Conservation (phyloP, 2,797 vertebrate species). For the Selene dorsalis region DNA sequence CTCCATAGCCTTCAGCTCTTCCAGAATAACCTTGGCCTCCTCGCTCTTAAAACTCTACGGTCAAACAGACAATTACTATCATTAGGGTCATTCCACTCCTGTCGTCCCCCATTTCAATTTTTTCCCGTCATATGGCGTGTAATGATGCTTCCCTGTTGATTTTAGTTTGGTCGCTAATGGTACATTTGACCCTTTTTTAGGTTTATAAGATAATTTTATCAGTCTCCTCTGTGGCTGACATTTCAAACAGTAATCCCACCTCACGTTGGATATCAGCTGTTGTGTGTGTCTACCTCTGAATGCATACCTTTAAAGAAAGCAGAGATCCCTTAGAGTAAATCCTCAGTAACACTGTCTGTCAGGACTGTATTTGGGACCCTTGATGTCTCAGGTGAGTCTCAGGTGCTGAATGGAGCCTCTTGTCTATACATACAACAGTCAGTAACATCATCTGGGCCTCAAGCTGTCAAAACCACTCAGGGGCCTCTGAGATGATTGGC, state of each 20-base stretch:
- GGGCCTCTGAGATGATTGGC: slow-evolving; percentile 74
- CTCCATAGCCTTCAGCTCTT: slow-evolving; percentile 75
- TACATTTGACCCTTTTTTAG: slow-evolving; percentile 28
- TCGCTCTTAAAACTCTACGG: slow-evolving; percentile 75
- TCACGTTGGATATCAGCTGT: slow-evolving; percentile 7
- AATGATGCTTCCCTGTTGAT: slow-evolving; percentile 49
- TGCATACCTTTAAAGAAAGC: slow-evolving; percentile 37
- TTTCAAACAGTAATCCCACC: slow-evolving; percentile 34
- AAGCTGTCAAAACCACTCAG: slow-evolving; percentile 64
- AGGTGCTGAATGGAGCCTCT: slow-evolving; percentile 36
- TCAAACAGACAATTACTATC: slow-evolving; percentile 73
- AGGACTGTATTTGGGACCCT: slow-evolving; percentile 33
- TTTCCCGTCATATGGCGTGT: slow-evolving; percentile 39
- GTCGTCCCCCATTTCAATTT: slow-evolving; percentile 57
- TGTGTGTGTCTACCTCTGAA: neutral
- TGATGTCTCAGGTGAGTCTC: slow-evolving; percentile 40
- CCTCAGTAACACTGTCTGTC: slow-evolving; percentile 32
- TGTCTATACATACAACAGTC: slow-evolving; percentile 44
- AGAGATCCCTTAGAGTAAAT: slow-evolving; percentile 17
- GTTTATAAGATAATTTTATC: slow-evolving; percentile 17
- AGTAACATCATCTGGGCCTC: slow-evolving; percentile 36
- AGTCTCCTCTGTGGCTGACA: slow-evolving; percentile 25
- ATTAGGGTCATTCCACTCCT: slow-evolving; percentile 73
- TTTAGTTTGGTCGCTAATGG: slow-evolving; percentile 41
- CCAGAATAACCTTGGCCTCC: slow-evolving; percentile 54